Conservation (phyloP, 2,888 invertebrate genomes). For the Cyclophora albipunctata region DNA sequence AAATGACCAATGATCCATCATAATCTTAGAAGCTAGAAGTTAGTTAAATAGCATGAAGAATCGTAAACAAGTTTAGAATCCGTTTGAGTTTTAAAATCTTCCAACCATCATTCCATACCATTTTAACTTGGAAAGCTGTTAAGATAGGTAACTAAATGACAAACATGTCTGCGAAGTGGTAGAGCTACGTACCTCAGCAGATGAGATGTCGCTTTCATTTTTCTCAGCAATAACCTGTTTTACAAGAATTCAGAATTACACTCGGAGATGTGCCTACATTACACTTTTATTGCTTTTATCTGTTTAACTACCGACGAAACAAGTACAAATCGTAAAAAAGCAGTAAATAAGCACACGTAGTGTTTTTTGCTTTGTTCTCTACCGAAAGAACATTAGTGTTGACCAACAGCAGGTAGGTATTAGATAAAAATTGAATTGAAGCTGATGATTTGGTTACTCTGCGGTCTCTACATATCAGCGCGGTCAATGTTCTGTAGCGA, state of each 20-base stretch:
- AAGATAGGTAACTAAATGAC: constrained; percentile 2
- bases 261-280: not conserved
- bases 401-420: not conserved
- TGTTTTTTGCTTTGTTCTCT: too few species aligned
- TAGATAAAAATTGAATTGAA: not conserved
- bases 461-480: constrained; percentile 28
- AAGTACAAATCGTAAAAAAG: constrained; percentile 2
- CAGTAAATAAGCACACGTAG: not conserved
- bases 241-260: constrained; percentile 9
- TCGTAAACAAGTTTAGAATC: constrained; percentile 5
- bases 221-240: constrained; percentile 15
- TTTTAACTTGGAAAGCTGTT: constrained; percentile 5
- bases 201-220: constrained; percentile 17
- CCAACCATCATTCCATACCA: constrained; percentile 1
- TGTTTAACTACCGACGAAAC: not conserved
- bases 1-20: constrained; percentile 28
- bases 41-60: not conserved
- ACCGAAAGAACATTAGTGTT: too few species aligned
- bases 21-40: constrained; percentile 17
- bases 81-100: not conserved
- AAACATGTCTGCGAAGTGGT: constrained; percentile 6
- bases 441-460: constrained; percentile 15
- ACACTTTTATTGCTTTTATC: not conserved
- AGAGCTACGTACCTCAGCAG: constrained; percentile 1
- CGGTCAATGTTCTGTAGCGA: constrained; percentile 54